These are phyloP conservation scores for Etheostoma perlongum DNA, from an alignment of 2,797 vertebrate genomes.

Conservation along the genomic window DNA sequence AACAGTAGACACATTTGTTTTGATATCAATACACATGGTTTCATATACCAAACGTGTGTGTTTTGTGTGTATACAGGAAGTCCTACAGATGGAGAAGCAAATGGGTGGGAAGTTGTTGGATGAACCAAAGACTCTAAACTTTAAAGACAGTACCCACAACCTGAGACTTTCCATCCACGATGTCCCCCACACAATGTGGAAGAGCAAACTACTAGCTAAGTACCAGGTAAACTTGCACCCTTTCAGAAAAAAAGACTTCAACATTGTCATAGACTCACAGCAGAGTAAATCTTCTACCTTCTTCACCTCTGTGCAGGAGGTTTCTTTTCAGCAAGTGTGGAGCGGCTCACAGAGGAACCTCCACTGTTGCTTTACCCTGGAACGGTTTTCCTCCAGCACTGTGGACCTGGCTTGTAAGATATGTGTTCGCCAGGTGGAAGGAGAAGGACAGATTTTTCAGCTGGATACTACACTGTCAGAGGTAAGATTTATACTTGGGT, in stretches of 20 bases:
- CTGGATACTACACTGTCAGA: conserved; percentile 93
- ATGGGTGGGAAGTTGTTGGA: conserved; percentile 97
- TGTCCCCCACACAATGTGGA: conserved; percentile 94
- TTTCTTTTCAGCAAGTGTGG: conserved; percentile 97
- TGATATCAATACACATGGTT: not conserved
- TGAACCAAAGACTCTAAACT: conserved; percentile 96
- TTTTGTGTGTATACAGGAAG: conserved; percentile 86
- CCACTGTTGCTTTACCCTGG: conserved; percentile 95
- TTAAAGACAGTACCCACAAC: conserved; percentile 98
- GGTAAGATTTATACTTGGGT: conserved; percentile 76
- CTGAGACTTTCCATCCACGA: conserved; percentile 97
- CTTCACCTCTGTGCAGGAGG: conserved; percentile 84
- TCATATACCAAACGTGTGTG: conserved; percentile 10
- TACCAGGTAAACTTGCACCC: conserved; percentile 82
- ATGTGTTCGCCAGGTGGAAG: conserved; percentile 97
- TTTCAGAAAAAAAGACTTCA: not conserved
- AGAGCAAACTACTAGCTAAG: conserved; percentile 96
- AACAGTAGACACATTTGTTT: conserved; percentile 10
- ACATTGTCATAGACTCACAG: not conserved
- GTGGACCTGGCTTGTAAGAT: conserved; percentile 94
- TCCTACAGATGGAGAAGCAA: conserved; percentile 96
- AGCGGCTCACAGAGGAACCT: conserved; percentile 94
- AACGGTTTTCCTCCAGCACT: conserved; percentile 91
- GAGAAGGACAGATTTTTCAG: conserved; percentile 98
- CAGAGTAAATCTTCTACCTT: not conserved